Base-by-base conservation (phyloP, 1,140 invertebrate genomes). In the Phthorimaea operculella region DNA sequence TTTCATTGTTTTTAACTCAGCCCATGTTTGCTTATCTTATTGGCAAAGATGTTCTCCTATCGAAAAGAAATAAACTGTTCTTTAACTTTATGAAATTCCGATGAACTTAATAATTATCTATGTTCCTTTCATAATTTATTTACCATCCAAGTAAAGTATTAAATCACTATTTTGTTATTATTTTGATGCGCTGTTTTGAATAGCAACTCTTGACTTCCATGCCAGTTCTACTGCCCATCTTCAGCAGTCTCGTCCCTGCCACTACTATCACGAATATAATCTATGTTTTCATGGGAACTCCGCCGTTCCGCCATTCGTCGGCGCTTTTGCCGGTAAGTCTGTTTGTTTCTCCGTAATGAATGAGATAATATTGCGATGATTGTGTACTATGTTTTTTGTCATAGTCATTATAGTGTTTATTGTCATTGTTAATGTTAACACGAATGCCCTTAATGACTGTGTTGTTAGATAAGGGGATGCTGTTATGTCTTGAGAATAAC, bases 211-310 rank as follows among this genome's bases (percentile, higher is more conserved):
- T 28, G 21, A 28, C 2, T 28, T 28, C 6, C 2, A 28, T 28
- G 21, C 21, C 21, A 28, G 21, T 28, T 28, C 21, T 28, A 28
- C 21, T 28, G 21, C 21, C 6, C 21, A 28, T 28, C 21, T 6
- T 28, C 21, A 4, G 21, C 21, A 28, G 21, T 28, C 6, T 28
- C 21, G 21, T 28, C 21, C 21, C 21, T 28, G 2, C 66, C 60
- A 65, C 63, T 63, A 63, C 64, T 76, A 82, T 81, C 78, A 57
- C 66, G 63, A 59, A 67, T 73, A 70, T 78, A 62, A 81, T 79
- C 77, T 80, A 72, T 77, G 70, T 57, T 63, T 82, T 80, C 77
- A 80, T 80, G 79, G 79, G 79, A 83, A 83, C 71, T 55, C 59
- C 53, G 51, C 58, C 57, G 72, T 73, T 76, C 73, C 70, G 79